Base-by-base conservation (phyloP, 2,888 invertebrate species). In the Perithous albicinctus region DNA sequence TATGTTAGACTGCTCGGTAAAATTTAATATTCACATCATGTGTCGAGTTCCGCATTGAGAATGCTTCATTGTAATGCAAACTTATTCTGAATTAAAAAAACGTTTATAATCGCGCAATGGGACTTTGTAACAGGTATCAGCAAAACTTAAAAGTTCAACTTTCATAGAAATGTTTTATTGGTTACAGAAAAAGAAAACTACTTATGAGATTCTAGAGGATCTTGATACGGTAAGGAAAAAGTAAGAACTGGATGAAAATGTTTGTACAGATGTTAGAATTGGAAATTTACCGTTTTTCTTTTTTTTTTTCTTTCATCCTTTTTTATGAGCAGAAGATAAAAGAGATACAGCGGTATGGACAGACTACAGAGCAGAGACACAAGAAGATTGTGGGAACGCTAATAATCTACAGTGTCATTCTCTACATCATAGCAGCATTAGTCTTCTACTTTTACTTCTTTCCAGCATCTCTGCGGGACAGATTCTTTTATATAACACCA, bases 341-440 rank as follows among this genome's bases (percentile, higher is more conserved):
- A 88, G 94, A 95, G 41, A 96, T 98, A 76, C 97, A 98, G 90
- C 95, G 96, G 89, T 97, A 96, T 93, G 95, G 96, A 18, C 94
- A 95, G 69, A 95, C 95, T 89, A 98, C 97, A 23, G 96, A 98
- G 91, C 95, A 96, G 89, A 95, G 95, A 54, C 97, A 97, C 91
- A 97, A 97, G 90, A 95, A 96, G 66, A 95, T 98, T 84, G 96
- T 98, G 64, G 97, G 97, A 51, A 95, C 96, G 87, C 95, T 98
- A 70, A 94, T 96, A 38, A 91, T 96, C 41, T 95, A 95, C 85
- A 96, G 96, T 2, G 95, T 96, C 46, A 95, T 95, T 12, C 90
- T 96, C 2, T 96, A 96, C 88, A 94, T 97, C 56, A 90, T 97
- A 51, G 95, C 96, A 83, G 96, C 96, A 6, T 92, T 96, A 35